Percentiles rank a stretch among this genome's conserved stretches.
These are phyloP conservation scores for Paramisgurnus dabryanus DNA, from an alignment of 2,113 vertebrate genomes.

Conservation along the genomic window DNA sequence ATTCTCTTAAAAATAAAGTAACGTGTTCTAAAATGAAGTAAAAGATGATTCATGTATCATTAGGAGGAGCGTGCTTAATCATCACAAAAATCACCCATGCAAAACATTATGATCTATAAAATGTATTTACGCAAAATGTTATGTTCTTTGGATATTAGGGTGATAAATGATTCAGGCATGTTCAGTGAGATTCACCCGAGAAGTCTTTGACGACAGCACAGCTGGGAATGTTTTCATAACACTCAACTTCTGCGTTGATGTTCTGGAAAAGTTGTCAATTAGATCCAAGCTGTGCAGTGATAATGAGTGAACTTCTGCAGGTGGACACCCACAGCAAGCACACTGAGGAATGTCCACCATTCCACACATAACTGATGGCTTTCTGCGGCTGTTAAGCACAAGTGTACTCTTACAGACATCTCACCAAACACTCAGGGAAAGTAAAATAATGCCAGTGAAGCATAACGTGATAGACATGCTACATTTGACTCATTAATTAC, in stretches of 20 bases:
- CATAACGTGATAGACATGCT: background rate
- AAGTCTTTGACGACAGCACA: constrained; percentile 22
- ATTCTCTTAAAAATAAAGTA: background rate
- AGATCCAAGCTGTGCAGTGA: constrained; percentile 36
- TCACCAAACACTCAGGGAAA: constrained; percentile 68
- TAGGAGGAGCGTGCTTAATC: too few species aligned
- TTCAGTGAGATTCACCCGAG: background rate
- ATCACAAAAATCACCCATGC: too few species aligned
- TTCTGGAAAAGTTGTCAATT: constrained; percentile 31
- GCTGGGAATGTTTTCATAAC: constrained; percentile 34
- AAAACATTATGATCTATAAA: too few species aligned
- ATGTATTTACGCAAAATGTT: too few species aligned
- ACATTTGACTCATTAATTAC: too few species aligned
- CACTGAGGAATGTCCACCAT: constrained; percentile 66
- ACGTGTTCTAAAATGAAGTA: too few species aligned
- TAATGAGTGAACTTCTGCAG: constrained; percentile 49
- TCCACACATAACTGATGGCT: constrained; percentile 75
- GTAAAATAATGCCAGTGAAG: constrained; percentile 58
- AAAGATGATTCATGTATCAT: too few species aligned
- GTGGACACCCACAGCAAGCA: constrained; percentile 54
- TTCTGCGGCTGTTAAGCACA: constrained; percentile 68
- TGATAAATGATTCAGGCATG: background rate
- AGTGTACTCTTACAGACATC: constrained; percentile 72
- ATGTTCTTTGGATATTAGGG: too few species aligned
- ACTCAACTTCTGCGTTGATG: constrained; percentile 14